Evolutionary conservation across 2,888 invertebrate genomes (phyloP).

Genomic region (Sceliomorpha sp.): DNA sequence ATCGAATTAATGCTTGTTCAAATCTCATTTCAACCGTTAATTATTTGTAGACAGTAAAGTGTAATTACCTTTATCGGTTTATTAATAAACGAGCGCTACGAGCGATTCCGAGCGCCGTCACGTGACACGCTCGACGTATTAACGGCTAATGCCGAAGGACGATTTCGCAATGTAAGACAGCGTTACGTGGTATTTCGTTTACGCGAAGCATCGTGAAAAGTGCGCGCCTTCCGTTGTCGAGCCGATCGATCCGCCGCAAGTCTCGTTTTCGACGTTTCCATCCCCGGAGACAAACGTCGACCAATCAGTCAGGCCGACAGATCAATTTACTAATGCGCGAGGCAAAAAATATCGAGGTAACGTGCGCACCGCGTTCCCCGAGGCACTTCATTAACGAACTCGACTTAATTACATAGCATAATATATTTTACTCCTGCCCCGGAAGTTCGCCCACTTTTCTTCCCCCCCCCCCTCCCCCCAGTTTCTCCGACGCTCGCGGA

Average conservation of each 20-base stretch:
- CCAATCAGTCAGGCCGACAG: constrained; percentile 59
- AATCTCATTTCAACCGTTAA: background rate
- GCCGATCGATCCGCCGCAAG: constrained; percentile 40
- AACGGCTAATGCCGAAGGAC: background rate
- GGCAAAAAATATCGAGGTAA: constrained; percentile 55
- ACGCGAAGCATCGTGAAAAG: constrained; percentile 25
- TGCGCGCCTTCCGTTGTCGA: constrained; percentile 8
- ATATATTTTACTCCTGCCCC: constrained; percentile 41
- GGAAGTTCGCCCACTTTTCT: constrained; percentile 15
- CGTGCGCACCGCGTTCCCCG: constrained; percentile 41
- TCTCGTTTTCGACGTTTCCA: constrained; percentile 49
- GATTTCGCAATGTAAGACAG: constrained; percentile 2
- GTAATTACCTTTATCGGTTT: background rate
- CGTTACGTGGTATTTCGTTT: constrained; percentile 7
- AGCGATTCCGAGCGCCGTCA: background rate
- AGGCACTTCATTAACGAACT: constrained; percentile 53
- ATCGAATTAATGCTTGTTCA: background rate
- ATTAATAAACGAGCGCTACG: background rate
- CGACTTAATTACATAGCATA: constrained; percentile 52
- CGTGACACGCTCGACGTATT: background rate
- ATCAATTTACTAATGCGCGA: constrained; percentile 62
- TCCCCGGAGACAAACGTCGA: constrained; percentile 48
- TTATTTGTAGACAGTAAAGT: background rate
- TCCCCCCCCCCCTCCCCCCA: no score
- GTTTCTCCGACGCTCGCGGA: no score